Evolutionary conservation across 2,113 vertebrate genomes (phyloP).

Genomic region (Seriola aureovittata): DNA sequence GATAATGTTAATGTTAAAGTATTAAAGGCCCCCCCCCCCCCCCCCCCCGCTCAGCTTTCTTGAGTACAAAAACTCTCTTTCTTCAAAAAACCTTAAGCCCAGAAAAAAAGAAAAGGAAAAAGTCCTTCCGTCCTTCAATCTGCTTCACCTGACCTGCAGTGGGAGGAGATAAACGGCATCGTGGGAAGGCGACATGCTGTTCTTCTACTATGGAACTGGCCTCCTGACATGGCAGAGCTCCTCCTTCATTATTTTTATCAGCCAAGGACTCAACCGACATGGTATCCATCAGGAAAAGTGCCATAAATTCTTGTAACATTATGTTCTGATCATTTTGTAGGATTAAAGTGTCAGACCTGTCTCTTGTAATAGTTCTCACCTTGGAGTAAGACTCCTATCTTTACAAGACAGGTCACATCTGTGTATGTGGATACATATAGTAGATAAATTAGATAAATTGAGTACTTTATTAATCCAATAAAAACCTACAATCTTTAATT

Average conservation of each 20-base stretch:
- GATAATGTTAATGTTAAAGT: too few relatives aligned
- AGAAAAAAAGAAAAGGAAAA: not conserved
- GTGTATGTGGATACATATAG: too few relatives aligned
- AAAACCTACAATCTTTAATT: too few relatives aligned
- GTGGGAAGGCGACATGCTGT: slow-evolving; percentile 66
- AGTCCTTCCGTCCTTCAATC: not conserved
- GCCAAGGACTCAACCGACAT: slow-evolving; percentile 20
- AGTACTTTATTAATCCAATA: too few relatives aligned
- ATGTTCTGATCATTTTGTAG: not conserved
- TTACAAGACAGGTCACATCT: too few relatives aligned
- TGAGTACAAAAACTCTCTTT: not conserved
- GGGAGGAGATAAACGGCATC: slow-evolving; percentile 26
- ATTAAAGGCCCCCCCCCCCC: not conserved
- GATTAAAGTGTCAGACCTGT: not conserved
- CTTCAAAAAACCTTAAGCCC: not conserved
- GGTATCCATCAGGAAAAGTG: not conserved
- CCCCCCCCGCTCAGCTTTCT: not conserved
- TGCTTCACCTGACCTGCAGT: not conserved
- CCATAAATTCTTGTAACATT: too few relatives aligned
- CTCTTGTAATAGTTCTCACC: not conserved
- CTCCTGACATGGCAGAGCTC: not conserved
- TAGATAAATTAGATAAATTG: too few relatives aligned
- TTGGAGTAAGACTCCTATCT: too few relatives aligned
- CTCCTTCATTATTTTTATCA: slow-evolving; percentile 3
- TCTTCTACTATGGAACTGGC: not conserved